Evolutionary conservation across 2,113 vertebrate genomes (phyloP), one percentile per base, ranked within the genome.

Genomic region (Macroglossus sobrinus): DNA sequence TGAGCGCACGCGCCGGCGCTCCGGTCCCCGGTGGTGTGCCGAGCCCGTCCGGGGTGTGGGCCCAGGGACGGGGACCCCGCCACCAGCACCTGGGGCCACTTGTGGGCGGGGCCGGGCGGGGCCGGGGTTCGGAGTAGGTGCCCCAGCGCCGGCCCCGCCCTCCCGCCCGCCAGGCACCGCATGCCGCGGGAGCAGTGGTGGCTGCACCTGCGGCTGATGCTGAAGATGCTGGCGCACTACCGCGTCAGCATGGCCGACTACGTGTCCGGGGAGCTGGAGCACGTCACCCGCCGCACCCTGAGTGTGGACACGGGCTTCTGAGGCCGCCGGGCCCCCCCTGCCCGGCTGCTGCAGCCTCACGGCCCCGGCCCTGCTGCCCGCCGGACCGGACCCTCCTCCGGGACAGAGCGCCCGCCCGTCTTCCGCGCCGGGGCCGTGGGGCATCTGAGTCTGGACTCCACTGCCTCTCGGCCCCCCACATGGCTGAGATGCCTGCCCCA

Each of bases 221-320:
- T 99, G 72, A 99, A 99, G 98, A 99, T 99, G 99, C 88, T 99
- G 75, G 99, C 99, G 6, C 99, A 99, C 97, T 99, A 99, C 98
- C 99, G 99, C 98, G 99, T 99, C 96, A 99, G 98, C 98, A 99
- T 99, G 98, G 99, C 98, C 0, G 99, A 99, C 95, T 99, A 99
- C 21, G 99, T 99, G 97, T 98, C 99, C 0, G 99, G 99, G 87
- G 99, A 98, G 96, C 98, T 99, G 45, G 99, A 99, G 96, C 99
- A 99, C 0, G 99, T 99, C 97, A 99, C 99, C 22, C 99, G 98
- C 30, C 98, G 99, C 92, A 99, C 99, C 0, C 99, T 99, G 93
- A 99, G 99, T 97, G 99, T 99, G 0, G 99, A 99, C 91, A 98
- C 98, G 47, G 99, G 99, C 79, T 99, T 99, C 98, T 99, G 99